phyloP scores from a whole-genome alignment of 2,888 invertebrate species.

The Gryllus longicercus region DNA sequence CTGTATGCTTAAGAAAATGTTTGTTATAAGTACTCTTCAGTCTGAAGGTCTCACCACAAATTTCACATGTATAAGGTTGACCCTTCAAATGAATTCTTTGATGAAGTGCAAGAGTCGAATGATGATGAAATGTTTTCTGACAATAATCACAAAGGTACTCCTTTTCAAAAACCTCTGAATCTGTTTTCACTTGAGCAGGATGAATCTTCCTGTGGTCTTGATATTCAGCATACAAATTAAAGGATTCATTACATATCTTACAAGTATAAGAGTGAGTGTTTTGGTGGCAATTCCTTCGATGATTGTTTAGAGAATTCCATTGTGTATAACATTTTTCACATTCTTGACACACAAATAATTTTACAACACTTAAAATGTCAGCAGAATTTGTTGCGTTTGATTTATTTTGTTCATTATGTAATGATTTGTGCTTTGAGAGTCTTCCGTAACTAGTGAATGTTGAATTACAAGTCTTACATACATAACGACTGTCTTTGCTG shows the following conservation, averaged over 20 bases:
- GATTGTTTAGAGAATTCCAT: neutral
- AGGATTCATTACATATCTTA: neutral
- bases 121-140: slow-evolving; percentile 9
- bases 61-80: slow-evolving; percentile 18
- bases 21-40: slow-evolving; percentile 17
- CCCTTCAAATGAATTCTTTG: neutral
- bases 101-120: neutral
- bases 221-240: neutral
- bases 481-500: neutral
- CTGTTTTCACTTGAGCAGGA: neutral
- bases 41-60: slow-evolving; percentile 23
- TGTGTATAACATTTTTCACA: slow-evolving; percentile 24
- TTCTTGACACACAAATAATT: slow-evolving; percentile 22
- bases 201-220: neutral
- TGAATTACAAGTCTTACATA: slow-evolving; percentile 22
- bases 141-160: neutral
- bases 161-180: neutral
- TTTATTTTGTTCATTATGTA: slow-evolving; percentile 5
- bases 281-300: neutral
- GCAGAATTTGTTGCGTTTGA: neutral
- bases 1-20: slow-evolving; percentile 17
- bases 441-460: slow-evolving; percentile 11
- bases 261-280: neutral
- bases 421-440: neutral
- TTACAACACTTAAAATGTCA: neutral